Percentiles rank a stretch among this genome's conserved stretches.
Evolutionary conservation across 2,888 invertebrate species (phyloP).

Genomic region (Linhomoeus sp.): DNA sequence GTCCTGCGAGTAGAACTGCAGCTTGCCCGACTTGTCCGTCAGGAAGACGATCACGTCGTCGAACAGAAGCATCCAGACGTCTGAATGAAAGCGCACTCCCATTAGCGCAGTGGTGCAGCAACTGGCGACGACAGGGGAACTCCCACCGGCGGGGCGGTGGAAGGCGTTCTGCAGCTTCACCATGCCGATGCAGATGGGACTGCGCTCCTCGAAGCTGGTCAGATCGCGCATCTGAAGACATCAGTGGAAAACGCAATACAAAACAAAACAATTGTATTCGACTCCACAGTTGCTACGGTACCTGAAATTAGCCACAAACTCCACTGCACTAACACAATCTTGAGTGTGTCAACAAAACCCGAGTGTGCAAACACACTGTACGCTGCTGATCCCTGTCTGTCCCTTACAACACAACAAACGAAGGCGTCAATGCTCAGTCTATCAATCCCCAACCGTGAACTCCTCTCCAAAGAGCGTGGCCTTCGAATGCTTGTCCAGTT

Average conservation of each 20-base stretch:
- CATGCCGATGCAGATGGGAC: neutral
- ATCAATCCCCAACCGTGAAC: neutral
- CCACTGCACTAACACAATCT: too few relatives aligned
- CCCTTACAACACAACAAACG: too few relatives aligned
- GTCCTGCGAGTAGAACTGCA: conserved; percentile 61
- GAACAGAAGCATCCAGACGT: conserved; percentile 65
- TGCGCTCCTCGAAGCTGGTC: neutral
- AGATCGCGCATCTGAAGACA: conserved; percentile 2
- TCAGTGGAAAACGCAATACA: too few relatives aligned
- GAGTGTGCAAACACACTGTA: neutral
- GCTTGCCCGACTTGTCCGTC: conserved; percentile 56
- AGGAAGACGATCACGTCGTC: conserved; percentile 78
- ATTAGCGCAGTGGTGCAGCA: conserved; percentile 3
- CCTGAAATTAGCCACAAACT: too few relatives aligned
- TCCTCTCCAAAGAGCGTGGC: neutral
- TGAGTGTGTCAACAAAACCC: too few relatives aligned
- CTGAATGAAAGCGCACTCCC: conserved; percentile 36
- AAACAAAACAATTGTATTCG: too few relatives aligned
- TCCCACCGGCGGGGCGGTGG: too few relatives aligned
- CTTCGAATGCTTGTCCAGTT: neutral
- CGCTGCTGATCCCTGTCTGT: too few relatives aligned
- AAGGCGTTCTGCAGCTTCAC: conserved; percentile 3
- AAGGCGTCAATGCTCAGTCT: too few relatives aligned
- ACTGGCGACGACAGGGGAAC: too few relatives aligned
- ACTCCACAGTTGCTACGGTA: too few relatives aligned